phyloP scores from a whole-genome alignment of 1,140 invertebrate genomes.

The Neodiprion fabricii region DNA sequence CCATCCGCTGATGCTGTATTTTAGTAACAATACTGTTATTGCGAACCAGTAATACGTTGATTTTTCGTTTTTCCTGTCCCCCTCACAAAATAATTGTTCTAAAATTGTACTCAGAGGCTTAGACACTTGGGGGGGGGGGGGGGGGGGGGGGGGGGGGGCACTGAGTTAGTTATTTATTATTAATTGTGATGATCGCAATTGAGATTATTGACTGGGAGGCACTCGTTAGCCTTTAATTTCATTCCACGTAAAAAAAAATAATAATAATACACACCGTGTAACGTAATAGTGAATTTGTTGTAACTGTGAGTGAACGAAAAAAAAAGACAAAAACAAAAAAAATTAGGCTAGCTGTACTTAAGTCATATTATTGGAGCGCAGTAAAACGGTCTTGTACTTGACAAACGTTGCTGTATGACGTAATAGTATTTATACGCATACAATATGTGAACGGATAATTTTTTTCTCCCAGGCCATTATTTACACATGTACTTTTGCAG shows the following conservation, averaged over 20 bases:
- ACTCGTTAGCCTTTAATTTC: background rate
- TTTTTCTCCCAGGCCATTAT: too few species aligned
- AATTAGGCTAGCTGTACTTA: background rate
- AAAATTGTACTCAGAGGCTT: too few species aligned
- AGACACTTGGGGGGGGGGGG: too few species aligned
- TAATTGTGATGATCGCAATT: background rate
- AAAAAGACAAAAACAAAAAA: background rate
- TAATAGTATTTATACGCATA: background rate
- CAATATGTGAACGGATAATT: too few species aligned
- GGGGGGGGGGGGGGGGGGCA: too few species aligned
- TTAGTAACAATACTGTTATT: too few species aligned
- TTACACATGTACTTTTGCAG: too few species aligned
- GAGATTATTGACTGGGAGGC: background rate
- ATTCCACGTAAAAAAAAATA: background rate
- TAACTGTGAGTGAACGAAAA: background rate
- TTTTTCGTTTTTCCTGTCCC: too few species aligned
- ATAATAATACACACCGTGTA: background rate
- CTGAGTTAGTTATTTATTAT: background rate
- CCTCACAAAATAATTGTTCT: too few species aligned
- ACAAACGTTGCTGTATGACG: background rate
- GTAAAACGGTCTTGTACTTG: background rate
- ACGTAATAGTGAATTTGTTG: background rate
- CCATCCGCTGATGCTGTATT: too few species aligned
- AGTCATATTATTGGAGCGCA: background rate
- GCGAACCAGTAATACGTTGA: too few species aligned